Percentiles rank a stretch among this genome's conserved stretches.
Evolutionary conservation across 2,113 vertebrate genomes (phyloP).

Genomic region (Podarcis cretensis): DNA sequence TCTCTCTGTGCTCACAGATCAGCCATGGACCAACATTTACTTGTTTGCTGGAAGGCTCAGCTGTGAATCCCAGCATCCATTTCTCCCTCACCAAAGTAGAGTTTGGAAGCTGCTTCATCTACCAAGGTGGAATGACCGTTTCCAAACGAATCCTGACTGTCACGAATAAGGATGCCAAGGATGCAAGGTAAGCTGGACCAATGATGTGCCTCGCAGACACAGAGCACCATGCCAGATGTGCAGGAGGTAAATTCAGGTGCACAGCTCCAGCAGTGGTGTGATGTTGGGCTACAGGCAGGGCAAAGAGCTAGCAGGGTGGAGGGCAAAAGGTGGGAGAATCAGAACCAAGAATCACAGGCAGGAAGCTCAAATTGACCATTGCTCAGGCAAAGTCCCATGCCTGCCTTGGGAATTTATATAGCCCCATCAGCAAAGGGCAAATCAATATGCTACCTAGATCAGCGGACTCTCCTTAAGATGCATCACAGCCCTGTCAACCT

Average conservation of each 20-base stretch:
- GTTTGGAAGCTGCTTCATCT: conserved; percentile 87
- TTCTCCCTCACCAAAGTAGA: conserved; percentile 86
- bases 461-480: neutral
- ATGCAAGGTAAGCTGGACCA: conserved; percentile 73
- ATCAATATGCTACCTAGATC: neutral
- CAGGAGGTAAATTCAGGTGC: no score
- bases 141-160: conserved; percentile 76
- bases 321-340: neutral
- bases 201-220: neutral
- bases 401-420: neutral
- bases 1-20: conserved; percentile 75
- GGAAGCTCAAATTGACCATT: neutral
- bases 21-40: conserved; percentile 76
- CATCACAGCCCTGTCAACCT: no score
- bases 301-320: no score
- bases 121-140: conserved; percentile 77
- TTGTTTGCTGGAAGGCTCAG: conserved; percentile 74
- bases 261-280: neutral
- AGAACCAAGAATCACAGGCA: neutral
- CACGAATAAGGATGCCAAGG: conserved; percentile 79
- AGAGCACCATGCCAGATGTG: neutral
- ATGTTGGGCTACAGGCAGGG: neutral
- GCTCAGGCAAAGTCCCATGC: no score
- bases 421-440: no score
- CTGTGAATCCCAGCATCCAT: conserved; percentile 73